A percentile compares a stretch with the other conserved stretches of the same genome.
These are phyloP conservation scores for Tipula unca DNA, from an alignment of 2,888 invertebrate species.

Conservation along the genomic window DNA sequence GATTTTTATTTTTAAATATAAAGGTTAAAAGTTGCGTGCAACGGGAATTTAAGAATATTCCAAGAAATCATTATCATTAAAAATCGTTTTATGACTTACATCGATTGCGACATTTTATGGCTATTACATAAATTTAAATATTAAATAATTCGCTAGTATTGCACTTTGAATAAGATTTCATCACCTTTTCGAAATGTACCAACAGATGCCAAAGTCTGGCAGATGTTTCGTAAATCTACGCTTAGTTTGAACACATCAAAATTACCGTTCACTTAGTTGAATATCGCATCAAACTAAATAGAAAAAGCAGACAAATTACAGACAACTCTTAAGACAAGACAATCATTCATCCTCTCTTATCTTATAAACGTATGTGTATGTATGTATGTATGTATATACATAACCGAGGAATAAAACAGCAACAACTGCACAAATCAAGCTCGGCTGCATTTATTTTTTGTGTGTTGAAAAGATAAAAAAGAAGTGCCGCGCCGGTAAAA, in stretches of 20 bases:
- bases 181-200: not conserved
- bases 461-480: not conserved
- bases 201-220: not conserved
- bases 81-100: not conserved
- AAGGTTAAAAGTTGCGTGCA: not conserved
- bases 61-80: not conserved
- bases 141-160: not conserved
- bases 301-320: not conserved
- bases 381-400: no score
- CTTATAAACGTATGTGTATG: not conserved
- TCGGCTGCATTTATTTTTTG: not conserved
- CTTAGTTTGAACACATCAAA: not conserved
- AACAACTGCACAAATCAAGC: not conserved
- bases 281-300: not conserved
- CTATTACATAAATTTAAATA: no score
- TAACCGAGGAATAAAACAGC: not conserved
- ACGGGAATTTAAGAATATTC: not conserved
- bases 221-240: not conserved
- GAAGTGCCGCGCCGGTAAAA: not conserved
- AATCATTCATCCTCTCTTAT: slow-evolving; percentile 14
- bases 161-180: not conserved
- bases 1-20: not conserved
- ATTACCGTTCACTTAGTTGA: not conserved
- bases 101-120: not conserved
- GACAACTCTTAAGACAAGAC: slow-evolving; percentile 4